Conservation (phyloP, 2,797 vertebrate genomes). For the Cyclura pinguis region DNA sequence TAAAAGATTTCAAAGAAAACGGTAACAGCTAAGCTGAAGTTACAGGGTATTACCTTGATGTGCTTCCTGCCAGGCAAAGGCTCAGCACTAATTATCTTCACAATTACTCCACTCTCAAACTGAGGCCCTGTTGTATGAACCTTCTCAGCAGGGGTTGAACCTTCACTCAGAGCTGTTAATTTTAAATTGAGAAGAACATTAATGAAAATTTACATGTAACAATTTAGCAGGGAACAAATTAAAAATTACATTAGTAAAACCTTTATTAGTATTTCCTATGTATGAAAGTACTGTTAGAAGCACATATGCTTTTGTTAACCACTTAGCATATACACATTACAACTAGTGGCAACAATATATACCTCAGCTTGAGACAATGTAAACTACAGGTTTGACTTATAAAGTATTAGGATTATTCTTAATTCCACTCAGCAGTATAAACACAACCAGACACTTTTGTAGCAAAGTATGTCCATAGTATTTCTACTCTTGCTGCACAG, state of each 20-base stretch:
- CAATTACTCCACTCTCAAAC: slow-evolving; percentile 92
- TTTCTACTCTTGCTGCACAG: background rate
- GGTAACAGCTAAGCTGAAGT: slow-evolving; percentile 56
- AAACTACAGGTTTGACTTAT: background rate
- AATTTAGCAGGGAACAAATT: background rate
- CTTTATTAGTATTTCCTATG: background rate
- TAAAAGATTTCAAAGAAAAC: slow-evolving; percentile 61
- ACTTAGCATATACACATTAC: background rate
- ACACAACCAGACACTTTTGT: background rate
- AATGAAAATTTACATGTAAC: background rate
- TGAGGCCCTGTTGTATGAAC: slow-evolving; percentile 83
- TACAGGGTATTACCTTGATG: slow-evolving; percentile 87
- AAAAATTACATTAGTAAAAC: background rate
- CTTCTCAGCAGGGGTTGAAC: slow-evolving; percentile 74
- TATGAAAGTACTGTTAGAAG: background rate
- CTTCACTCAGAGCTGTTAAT: slow-evolving; percentile 64
- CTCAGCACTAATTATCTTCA: slow-evolving; percentile 90
- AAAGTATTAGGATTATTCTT: background rate
- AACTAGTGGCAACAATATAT: background rate
- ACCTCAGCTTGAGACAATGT: background rate
- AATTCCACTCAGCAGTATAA: background rate
- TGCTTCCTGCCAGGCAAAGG: slow-evolving; percentile 89
- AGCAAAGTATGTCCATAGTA: background rate
- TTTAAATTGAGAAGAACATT: slow-evolving; percentile 41
- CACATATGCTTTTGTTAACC: background rate